phyloP scores from a whole-genome alignment of 2,888 invertebrate species.

The Myopa testacea region DNA sequence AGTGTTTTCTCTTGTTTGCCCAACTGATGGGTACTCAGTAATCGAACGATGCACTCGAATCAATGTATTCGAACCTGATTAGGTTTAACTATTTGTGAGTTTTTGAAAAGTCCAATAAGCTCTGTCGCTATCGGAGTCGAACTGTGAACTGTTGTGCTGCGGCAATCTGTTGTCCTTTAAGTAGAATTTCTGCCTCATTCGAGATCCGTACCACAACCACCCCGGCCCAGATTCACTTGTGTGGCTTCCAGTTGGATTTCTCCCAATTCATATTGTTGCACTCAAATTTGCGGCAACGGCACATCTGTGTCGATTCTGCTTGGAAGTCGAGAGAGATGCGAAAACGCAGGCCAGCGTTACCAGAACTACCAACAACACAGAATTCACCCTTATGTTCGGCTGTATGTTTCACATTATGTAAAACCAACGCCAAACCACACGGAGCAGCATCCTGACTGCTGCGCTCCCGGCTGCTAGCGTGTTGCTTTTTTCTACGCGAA shows the following conservation, averaged over 20 bases:
- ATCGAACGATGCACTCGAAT: background rate
- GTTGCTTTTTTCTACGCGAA: conserved; percentile 48
- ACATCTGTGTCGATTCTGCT: conserved; percentile 65
- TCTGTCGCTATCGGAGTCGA: conserved; percentile 60
- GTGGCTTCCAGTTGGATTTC: conserved; percentile 56
- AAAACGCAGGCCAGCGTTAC: background rate
- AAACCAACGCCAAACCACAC: conserved; percentile 43
- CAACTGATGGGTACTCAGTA: background rate
- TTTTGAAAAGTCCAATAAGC: conserved; percentile 23
- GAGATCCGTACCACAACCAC: conserved; percentile 38
- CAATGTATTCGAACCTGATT: background rate
- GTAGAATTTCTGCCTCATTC: conserved; percentile 56
- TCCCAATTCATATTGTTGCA: conserved; percentile 64
- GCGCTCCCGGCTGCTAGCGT: conserved; percentile 39
- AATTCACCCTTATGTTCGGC: conserved; percentile 35
- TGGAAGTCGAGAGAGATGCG: conserved; percentile 47
- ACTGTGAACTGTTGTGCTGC: conserved; percentile 64
- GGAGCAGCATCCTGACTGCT: conserved; percentile 41
- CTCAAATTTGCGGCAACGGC: conserved; percentile 63
- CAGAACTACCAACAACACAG: conserved; percentile 14
- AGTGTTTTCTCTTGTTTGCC: conserved; percentile 4
- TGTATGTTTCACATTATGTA: conserved; percentile 42
- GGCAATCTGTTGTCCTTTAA: conserved; percentile 68
- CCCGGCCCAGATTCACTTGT: conserved; percentile 43
- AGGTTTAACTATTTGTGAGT: conserved; percentile 6